phyloP scores from a whole-genome alignment of 53 echinoderm and acorn worm genomes.

The Patiria pectinifera region DNA sequence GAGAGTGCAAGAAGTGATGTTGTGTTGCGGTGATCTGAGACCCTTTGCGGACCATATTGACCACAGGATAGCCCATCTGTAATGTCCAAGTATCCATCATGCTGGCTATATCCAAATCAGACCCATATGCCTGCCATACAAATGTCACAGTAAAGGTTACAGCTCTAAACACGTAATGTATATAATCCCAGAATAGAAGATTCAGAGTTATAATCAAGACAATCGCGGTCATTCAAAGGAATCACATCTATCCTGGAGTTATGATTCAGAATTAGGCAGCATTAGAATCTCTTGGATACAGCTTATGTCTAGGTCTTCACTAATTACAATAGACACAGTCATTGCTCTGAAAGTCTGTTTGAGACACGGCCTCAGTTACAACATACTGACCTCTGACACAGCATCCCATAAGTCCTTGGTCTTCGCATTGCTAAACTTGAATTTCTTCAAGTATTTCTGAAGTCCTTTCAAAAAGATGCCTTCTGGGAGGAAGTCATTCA shows the following conservation, averaged over 20 bases:
- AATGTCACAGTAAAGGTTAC: not conserved
- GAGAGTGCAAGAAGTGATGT: conserved; percentile 58
- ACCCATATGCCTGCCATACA: not conserved
- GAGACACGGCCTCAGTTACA: not conserved
- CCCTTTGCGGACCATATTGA: conserved; percentile 68
- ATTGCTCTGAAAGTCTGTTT: too few species aligned
- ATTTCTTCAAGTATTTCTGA: conserved; percentile 68
- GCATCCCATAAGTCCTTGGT: conserved; percentile 91
- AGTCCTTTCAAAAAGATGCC: conserved; percentile 77
- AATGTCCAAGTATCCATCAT: conserved; percentile 98
- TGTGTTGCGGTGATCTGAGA: conserved; percentile 55
- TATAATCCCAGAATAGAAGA: too few species aligned
- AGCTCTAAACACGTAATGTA: not conserved
- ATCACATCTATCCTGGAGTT: too few species aligned
- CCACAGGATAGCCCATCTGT: conserved; percentile 95
- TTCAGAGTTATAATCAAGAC: too few species aligned
- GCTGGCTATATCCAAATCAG: conserved; percentile 39
- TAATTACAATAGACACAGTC: too few species aligned
- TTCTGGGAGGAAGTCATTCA: conserved; percentile 71
- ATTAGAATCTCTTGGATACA: too few species aligned
- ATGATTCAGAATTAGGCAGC: too few species aligned
- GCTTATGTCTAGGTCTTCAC: too few species aligned
- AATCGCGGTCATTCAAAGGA: too few species aligned
- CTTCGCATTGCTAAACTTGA: conserved; percentile 77
- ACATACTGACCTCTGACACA: conserved; percentile 64